Conservation (phyloP, 2,888 invertebrate species). For the Protophormia terraenovae region DNA sequence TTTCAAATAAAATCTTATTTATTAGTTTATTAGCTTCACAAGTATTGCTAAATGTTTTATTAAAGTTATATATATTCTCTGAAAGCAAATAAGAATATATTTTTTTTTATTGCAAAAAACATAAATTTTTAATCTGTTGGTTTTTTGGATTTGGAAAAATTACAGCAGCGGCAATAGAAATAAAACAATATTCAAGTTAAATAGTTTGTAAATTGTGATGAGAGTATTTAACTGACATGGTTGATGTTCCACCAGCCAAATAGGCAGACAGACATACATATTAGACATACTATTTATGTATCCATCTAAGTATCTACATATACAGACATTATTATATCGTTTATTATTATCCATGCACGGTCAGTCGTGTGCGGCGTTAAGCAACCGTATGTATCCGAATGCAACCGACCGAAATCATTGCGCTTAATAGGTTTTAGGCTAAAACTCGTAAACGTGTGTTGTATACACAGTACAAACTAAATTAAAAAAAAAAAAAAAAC, state of each 20-base stretch:
- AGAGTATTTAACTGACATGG: conserved; percentile 62
- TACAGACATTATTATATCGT: conserved; percentile 61
- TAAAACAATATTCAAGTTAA: conserved; percentile 14
- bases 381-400: conserved; percentile 81
- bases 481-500: conserved; percentile 22
- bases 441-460: conserved; percentile 64
- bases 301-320: conserved; percentile 19
- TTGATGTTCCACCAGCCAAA: conserved; percentile 61
- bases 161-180: background rate
- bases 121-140: background rate
- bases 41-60: too few relatives aligned
- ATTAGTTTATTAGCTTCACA: too few relatives aligned
- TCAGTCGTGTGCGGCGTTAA: conserved; percentile 82
- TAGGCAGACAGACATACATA: conserved; percentile 20
- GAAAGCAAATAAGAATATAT: background rate
- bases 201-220: conserved; percentile 41
- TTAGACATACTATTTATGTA: conserved; percentile 15
- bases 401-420: conserved; percentile 80
- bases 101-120: background rate
- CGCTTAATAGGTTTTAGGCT: conserved; percentile 66
- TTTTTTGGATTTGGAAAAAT: background rate
- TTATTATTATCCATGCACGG: conserved; percentile 78
- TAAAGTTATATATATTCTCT: too few relatives aligned
- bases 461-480: conserved; percentile 18
- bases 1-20: too few relatives aligned